Conservation (phyloP, 92 coral and sea anemone species). For the Epizoanthus ramosus region DNA sequence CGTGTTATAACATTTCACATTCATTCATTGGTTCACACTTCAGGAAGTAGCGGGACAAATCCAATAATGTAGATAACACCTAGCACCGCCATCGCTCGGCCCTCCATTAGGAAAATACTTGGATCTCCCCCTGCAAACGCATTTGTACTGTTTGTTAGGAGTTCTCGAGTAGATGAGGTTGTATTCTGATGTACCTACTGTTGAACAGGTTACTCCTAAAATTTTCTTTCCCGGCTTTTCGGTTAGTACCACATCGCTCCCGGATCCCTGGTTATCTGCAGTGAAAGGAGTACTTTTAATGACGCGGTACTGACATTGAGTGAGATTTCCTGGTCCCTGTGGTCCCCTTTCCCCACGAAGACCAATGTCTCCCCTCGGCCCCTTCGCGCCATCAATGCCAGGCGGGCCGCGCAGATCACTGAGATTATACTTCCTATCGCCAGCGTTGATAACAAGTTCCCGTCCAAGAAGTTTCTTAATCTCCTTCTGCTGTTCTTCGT, state of each 20-base stretch:
- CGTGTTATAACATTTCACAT: background rate
- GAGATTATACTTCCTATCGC: background rate
- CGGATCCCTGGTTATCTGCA: slow-evolving; percentile 33
- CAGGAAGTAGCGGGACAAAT: slow-evolving; percentile 62
- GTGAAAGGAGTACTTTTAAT: slow-evolving; percentile 30
- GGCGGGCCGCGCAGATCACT: slow-evolving; percentile 14
- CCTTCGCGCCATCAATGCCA: background rate
- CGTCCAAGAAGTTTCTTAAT: background rate
- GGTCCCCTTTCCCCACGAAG: background rate
- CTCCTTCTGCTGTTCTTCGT: background rate
- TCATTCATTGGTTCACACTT: background rate
- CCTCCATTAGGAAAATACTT: slow-evolving; percentile 15
- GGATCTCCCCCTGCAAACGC: slow-evolving; percentile 10
- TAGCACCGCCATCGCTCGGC: slow-evolving; percentile 15
- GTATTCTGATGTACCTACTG: background rate
- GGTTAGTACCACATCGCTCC: slow-evolving; percentile 11
- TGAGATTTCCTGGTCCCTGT: slow-evolving; percentile 18
- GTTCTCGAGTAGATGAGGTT: background rate
- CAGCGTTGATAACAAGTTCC: background rate
- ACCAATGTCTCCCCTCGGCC: background rate
- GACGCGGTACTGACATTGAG: background rate
- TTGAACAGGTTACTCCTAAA: slow-evolving; percentile 15
- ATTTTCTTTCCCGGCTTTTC: background rate
- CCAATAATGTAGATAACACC: slow-evolving; percentile 68
- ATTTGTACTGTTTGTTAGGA: background rate